Percentiles rank a stretch among this genome's conserved stretches.
These are phyloP conservation scores for Agrotis clavis DNA, from an alignment of 2,888 invertebrate genomes.

Conservation along the genomic window DNA sequence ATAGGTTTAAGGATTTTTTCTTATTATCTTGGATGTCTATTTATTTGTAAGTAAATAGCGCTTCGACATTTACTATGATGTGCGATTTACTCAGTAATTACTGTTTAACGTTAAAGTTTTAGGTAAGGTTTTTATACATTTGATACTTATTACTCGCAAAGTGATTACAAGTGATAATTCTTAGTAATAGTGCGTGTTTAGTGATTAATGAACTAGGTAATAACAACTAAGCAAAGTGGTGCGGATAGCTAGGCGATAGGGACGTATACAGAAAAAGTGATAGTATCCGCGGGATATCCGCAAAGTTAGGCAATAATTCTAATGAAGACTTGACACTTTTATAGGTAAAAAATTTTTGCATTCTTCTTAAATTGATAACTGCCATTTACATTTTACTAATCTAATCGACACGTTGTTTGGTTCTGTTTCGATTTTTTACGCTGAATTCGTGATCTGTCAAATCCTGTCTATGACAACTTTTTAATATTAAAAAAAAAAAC, in stretches of 20 bases:
- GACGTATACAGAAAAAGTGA: conserved; percentile 70
- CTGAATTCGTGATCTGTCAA: conserved; percentile 27
- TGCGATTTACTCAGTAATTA: conserved; percentile 85
- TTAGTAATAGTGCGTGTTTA: conserved; percentile 86
- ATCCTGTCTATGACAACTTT: too few species aligned
- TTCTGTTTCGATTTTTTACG: conserved; percentile 15
- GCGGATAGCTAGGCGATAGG: conserved; percentile 84
- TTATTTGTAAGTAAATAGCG: conserved; percentile 87
- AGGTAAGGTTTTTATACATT: conserved; percentile 90
- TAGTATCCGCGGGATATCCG: conserved; percentile 75
- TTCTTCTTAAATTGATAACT: conserved; percentile 83
- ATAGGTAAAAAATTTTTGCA: conserved; percentile 85
- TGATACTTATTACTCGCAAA: conserved; percentile 90
- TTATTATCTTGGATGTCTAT: conserved; percentile 88
- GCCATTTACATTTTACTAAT: conserved; percentile 86
- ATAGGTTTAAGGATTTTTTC: conserved; percentile 84
- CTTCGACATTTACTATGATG: conserved; percentile 83
- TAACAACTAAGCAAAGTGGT: conserved; percentile 79
- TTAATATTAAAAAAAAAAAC: fast-evolving
- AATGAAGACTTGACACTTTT: conserved; percentile 88
- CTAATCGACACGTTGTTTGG: conserved; percentile 68
- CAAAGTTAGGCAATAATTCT: conserved; percentile 87
- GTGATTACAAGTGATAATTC: conserved; percentile 90
- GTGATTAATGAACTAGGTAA: conserved; percentile 71
- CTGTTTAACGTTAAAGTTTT: conserved; percentile 84